Percentiles rank a stretch among this genome's conserved stretches.
Conservation (phyloP, 2,888 invertebrate genomes). For the Eumacrocentrus americanus region DNA sequence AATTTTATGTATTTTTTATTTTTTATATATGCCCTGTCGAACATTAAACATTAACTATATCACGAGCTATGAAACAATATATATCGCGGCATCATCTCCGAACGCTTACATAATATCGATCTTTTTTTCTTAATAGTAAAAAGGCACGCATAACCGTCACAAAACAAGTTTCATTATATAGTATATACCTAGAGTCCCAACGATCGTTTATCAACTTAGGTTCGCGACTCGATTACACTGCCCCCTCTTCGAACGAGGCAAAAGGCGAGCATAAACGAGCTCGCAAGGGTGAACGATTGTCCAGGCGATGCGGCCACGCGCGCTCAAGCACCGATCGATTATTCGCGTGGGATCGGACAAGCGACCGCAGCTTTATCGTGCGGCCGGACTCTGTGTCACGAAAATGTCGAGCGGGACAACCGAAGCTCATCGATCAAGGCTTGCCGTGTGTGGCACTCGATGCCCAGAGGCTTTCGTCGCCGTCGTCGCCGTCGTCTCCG, state of each 20-base stretch:
- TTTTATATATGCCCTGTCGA: neutral
- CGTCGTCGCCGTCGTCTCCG: too few species aligned
- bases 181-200: neutral
- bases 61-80: neutral
- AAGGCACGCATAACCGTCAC: slow-evolving; percentile 12
- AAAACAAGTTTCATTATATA: neutral
- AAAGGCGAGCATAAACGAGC: slow-evolving; percentile 27
- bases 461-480: slow-evolving; percentile 10
- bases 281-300: slow-evolving; percentile 8
- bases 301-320: slow-evolving; percentile 3
- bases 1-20: neutral
- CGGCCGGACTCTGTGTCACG: slow-evolving; percentile 12
- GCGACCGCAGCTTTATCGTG: slow-evolving; percentile 29
- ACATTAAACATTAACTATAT: neutral
- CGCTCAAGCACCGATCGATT: slow-evolving; percentile 38
- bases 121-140: slow-evolving; percentile 6
- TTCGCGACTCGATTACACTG: slow-evolving; percentile 22
- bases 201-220: slow-evolving; percentile 40
- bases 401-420: slow-evolving; percentile 17
- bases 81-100: neutral
- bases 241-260: slow-evolving; percentile 27
- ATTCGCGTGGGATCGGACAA: slow-evolving; percentile 41
- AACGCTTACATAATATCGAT: neutral
- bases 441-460: neutral
- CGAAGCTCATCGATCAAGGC: slow-evolving; percentile 24